A percentile compares a stretch with the other conserved stretches of the same genome.
phyloP scores from a whole-genome alignment of 2,888 invertebrate genomes.

The Geotrupes spiniger region DNA sequence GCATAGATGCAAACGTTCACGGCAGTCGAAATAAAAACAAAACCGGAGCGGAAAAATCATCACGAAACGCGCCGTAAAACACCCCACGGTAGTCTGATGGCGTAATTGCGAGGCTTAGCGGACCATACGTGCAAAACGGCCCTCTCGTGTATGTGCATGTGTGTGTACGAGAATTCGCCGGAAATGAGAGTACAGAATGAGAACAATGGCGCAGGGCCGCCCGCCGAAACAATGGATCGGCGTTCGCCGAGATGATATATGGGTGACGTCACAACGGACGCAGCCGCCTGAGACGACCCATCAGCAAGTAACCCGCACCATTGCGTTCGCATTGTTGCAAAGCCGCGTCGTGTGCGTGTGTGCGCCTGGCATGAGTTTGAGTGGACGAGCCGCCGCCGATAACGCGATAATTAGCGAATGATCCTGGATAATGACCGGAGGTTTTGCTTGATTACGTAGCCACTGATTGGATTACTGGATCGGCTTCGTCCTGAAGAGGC shows the following conservation, averaged over 20 bases:
- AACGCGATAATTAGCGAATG: too few relatives aligned
- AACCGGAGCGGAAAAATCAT: slow-evolving; percentile 13
- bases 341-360: slow-evolving; percentile 7
- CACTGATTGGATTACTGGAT: too few relatives aligned
- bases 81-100: neutral
- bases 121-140: slow-evolving; percentile 3
- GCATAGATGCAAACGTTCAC: too few relatives aligned
- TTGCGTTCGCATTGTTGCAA: slow-evolving; percentile 27
- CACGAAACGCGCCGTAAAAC: slow-evolving; percentile 1
- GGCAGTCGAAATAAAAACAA: too few relatives aligned
- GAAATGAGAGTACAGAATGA: slow-evolving; percentile 21
- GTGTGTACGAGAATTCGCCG: neutral
- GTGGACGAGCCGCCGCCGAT: too few relatives aligned
- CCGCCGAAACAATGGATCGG: slow-evolving; percentile 26
- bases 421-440: too few relatives aligned
- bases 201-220: slow-evolving; percentile 21
- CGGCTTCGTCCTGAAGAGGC: too few relatives aligned
- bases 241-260: slow-evolving; percentile 28
- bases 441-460: too few relatives aligned
- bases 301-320: slow-evolving; percentile 30
- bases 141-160: too few relatives aligned
- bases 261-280: slow-evolving; percentile 30
- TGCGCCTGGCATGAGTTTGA: too few relatives aligned
- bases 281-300: slow-evolving; percentile 33
- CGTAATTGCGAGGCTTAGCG: slow-evolving; percentile 5